Base-by-base conservation (phyloP, 2,797 vertebrate species). In the Podarcis siculus region DNA sequence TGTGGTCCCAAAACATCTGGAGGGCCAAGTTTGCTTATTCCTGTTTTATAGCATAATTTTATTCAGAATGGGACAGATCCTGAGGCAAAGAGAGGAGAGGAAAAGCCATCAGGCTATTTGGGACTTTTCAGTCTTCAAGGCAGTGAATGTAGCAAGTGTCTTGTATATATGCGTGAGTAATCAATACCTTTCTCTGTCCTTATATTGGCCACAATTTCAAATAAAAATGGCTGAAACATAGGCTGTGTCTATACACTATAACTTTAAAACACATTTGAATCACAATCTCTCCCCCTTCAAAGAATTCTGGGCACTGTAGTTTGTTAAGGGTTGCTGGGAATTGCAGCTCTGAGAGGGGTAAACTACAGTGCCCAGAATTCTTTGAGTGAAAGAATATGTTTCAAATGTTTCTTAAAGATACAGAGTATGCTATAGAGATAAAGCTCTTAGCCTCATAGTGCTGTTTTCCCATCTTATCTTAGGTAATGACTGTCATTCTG, bases 401-500 rank as follows among this genome's bases (percentile, higher is more conserved):
- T 49, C 45, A 49, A 49, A 49, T 49, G 45, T 49, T 12, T 49
- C 49, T 55, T 55, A 55, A 55, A 55, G 49, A 55, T 55, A 55
- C 49, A 55, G 49, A 13, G 49, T 55, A 55, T 15, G 49, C 49
- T 55, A 55, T 15, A 55, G 49, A 49, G 49, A 55, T 55, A 55
- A 55, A 35, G 5, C 71, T 87, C 79, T 93, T 91, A 87, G 80
- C 78, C 64, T 90, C 61, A n/a, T 58, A 32, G 19, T 76, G 75
- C 49, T 94, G 84, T 91, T 95, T 92, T 76, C 21, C 82, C 3
- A 77, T 94, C 88, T 92, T 87, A 86, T 93, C 87, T 83, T 83
- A 13, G 80, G 75, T 88, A 95, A 95, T 95, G 39, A 0, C 83
- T 90, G 35, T 93, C 83, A 91, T 93, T 94, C 93, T 85, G 73